Evolutionary conservation across 2,888 invertebrate genomes (phyloP), one percentile per base, ranked within the genome.

Genomic region (Marasmarcha lunaedactyla): DNA sequence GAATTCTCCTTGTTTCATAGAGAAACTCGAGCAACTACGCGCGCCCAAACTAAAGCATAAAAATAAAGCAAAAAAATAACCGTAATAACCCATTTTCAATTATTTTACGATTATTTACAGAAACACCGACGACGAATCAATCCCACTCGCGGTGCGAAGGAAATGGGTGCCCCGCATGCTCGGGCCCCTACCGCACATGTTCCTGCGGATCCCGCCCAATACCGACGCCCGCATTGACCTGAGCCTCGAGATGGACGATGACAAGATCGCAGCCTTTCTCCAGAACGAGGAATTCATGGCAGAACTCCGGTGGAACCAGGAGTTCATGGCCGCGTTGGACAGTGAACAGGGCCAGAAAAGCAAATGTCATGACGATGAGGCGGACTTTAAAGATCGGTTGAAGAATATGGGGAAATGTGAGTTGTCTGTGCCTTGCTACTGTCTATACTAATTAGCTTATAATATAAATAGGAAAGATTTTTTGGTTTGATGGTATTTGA

Each of bases 221-320:
- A 70, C 76, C 13, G 87, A 87, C 41, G 79, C 76, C 0, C 60
- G 78, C 44, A 73, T 81, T 48, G 83, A 83, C 51, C 61, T 81
- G 1, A 81, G 76, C 46, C 52, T 81, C 4, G 90, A 91, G 50
- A 85, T 94, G 59, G 94, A 95, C 48, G 95, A 95, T 61, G 94
- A 95, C 62, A 86, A 90, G 47, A 91, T 94, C 46, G 95, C 95
- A 0, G 86, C 94, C 46, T 90, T 94, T 69, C 79, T 95, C 41
- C 95, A 95, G 66, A 95, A 95, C 58, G 93, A 94, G 60, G 95
- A 96, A 69, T 95, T 95, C 54, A 90, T 95, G 88, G 88, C 91
- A 35, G 93, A 95, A 59, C 73, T 95, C 26, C 84, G 93, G 42
- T 90, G 91, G 87, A 93, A 95, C 66, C 90, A 92, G 63, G 94